Evolutionary conservation across 2,888 invertebrate genomes (phyloP).

Genomic region (Synanthedon andrenaeformis): DNA sequence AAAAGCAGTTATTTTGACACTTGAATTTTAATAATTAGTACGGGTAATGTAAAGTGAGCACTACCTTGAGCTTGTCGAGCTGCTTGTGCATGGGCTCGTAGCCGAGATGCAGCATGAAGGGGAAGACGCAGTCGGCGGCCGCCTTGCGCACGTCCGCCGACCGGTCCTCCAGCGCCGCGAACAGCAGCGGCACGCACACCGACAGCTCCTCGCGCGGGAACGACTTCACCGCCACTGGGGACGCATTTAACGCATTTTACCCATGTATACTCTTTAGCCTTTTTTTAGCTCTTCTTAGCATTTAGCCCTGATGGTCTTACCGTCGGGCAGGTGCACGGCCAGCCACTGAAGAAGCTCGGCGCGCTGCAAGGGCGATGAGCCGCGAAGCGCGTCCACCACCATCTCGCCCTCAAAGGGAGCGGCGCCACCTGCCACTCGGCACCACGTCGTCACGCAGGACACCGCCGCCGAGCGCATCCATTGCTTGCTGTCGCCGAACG

Average conservation of each 20-base stretch:
- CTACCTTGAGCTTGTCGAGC: slow-evolving; percentile 82
- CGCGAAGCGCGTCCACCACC: slow-evolving; percentile 86
- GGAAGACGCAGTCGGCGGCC: slow-evolving; percentile 88
- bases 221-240: slow-evolving; percentile 74
- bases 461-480: slow-evolving; percentile 85
- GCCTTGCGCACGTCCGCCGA: slow-evolving; percentile 92
- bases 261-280: no score
- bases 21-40: no score
- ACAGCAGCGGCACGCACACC: slow-evolving; percentile 81
- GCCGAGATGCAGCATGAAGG: slow-evolving; percentile 93
- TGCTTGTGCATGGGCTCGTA: slow-evolving; percentile 83
- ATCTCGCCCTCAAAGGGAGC: slow-evolving; percentile 88
- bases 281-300: no score
- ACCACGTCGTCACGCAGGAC: slow-evolving; percentile 88
- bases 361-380: slow-evolving; percentile 85
- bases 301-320: no score
- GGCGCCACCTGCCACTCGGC: slow-evolving; percentile 79
- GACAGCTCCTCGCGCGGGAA: slow-evolving; percentile 86
- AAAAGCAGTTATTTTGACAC: no score
- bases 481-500: slow-evolving; percentile 78
- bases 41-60: no score
- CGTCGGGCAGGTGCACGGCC: slow-evolving; percentile 80
- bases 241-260: no score
- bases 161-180: slow-evolving; percentile 88
- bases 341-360: slow-evolving; percentile 89